Conservation (phyloP, 2,888 invertebrate genomes). For the Adelphocoris suturalis region DNA sequence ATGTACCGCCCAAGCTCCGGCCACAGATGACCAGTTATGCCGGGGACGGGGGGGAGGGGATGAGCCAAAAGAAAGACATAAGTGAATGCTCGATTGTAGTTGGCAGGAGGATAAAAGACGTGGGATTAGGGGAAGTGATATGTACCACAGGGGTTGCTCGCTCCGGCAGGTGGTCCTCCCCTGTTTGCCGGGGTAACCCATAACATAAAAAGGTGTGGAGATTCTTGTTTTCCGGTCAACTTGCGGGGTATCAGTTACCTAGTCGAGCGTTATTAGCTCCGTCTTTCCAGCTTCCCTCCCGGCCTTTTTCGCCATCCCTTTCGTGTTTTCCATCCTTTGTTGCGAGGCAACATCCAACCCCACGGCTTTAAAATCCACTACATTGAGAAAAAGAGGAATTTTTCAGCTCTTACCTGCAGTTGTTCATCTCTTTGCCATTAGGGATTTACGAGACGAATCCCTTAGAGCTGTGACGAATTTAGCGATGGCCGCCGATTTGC, state of each 20-base stretch:
- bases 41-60: neutral
- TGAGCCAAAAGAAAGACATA: constrained; percentile 19
- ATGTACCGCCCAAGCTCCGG: constrained; percentile 5
- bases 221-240: constrained; percentile 72
- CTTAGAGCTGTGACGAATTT: constrained; percentile 53
- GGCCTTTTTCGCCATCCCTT: constrained; percentile 5
- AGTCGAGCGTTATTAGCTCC: constrained; percentile 66
- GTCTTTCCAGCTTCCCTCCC: constrained; percentile 20
- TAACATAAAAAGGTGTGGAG: constrained; percentile 69
- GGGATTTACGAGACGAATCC: constrained; percentile 51
- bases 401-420: constrained; percentile 42
- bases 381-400: constrained; percentile 8
- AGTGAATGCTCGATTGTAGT: constrained; percentile 12
- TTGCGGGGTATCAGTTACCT: constrained; percentile 70
- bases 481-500: neutral
- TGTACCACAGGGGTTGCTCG: constrained; percentile 31
- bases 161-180: constrained; percentile 56
- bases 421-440: constrained; percentile 46
- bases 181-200: constrained; percentile 30
- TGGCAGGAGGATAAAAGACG: constrained; percentile 6
- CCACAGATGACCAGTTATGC: constrained; percentile 16
- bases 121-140: constrained; percentile 54
- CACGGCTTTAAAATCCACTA: constrained; percentile 39
- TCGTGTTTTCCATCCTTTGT: constrained; percentile 36
- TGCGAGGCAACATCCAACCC: neutral